Evolutionary conservation across 2,113 vertebrate genomes (phyloP).

Genomic region (Deroptyus accipitrinus): DNA sequence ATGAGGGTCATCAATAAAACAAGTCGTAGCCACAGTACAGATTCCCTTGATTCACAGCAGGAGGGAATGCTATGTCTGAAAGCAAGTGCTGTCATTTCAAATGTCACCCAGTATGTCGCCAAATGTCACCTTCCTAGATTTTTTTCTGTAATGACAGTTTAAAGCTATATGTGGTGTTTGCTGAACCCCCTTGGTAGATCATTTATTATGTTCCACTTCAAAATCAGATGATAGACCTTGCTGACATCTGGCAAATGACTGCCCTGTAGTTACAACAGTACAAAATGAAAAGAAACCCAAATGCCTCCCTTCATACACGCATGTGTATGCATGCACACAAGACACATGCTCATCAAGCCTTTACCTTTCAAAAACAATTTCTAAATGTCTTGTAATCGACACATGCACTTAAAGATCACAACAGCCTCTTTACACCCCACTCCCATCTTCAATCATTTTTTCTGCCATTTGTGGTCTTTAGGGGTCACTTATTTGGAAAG

Average conservation of each 20-base stretch:
- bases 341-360: not conserved
- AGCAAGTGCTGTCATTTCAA: conserved; percentile 48
- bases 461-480: not conserved
- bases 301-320: not conserved
- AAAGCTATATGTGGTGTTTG: conserved; percentile 48
- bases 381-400: not conserved
- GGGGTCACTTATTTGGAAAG: not conserved
- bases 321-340: fast-evolving
- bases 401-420: not conserved
- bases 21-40: not conserved
- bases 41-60: conserved; percentile 20
- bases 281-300: not conserved
- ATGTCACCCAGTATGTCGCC: conserved; percentile 63
- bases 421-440: not conserved
- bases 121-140: conserved; percentile 57
- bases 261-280: not conserved
- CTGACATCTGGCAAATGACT: conserved; percentile 26
- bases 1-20: conserved; percentile 33
- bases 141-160: conserved; percentile 52
- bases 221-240: conserved; percentile 21
- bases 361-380: not conserved
- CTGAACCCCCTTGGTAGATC: conserved; percentile 53
- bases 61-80: conserved; percentile 31
- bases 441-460: not conserved
- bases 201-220: conserved; percentile 45